Evolutionary conservation across 2,113 vertebrate species (phyloP).

Genomic region (Phrynosoma blainvillii): DNA sequence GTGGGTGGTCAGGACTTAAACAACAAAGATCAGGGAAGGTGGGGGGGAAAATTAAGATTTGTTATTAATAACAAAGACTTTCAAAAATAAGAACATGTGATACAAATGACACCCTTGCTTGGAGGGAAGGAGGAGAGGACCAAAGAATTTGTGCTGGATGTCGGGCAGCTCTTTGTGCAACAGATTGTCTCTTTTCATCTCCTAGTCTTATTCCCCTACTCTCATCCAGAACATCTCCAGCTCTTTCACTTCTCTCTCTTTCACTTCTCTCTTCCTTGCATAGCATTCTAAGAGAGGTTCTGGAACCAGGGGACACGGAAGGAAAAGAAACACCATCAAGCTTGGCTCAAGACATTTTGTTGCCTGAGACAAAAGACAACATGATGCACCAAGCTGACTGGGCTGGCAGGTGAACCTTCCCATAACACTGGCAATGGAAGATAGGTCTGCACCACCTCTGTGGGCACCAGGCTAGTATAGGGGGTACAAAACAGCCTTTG

Average conservation of each 20-base stretch:
- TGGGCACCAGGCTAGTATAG: not conserved
- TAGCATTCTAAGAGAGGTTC: no score
- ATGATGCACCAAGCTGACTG: no score
- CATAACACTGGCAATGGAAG: not conserved
- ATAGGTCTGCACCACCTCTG: no score
- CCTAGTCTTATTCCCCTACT: no score
- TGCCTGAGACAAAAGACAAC: no score
- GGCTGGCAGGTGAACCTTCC: no score
- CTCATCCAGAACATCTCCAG: not conserved
- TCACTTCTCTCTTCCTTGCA: not conserved
- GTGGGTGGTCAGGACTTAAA: not conserved
- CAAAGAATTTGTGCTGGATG: conserved; percentile 41
- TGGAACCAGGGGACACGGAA: not conserved
- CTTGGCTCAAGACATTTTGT: no score
- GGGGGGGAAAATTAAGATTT: conserved; percentile 44
- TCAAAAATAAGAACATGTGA: conserved; percentile 49
- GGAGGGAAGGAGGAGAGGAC: conserved; percentile 42
- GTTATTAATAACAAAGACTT: conserved; percentile 63
- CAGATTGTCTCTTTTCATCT: not conserved
- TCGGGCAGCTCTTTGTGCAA: conserved; percentile 46
- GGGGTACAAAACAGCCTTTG: not conserved
- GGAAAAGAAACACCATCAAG: not conserved
- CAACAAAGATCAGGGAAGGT: conserved; percentile 4
- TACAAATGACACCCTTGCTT: conserved; percentile 46
- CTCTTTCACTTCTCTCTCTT: not conserved